Evolutionary conservation across 2,113 vertebrate species (phyloP).

Genomic region (Scophthalmus maximus): DNA sequence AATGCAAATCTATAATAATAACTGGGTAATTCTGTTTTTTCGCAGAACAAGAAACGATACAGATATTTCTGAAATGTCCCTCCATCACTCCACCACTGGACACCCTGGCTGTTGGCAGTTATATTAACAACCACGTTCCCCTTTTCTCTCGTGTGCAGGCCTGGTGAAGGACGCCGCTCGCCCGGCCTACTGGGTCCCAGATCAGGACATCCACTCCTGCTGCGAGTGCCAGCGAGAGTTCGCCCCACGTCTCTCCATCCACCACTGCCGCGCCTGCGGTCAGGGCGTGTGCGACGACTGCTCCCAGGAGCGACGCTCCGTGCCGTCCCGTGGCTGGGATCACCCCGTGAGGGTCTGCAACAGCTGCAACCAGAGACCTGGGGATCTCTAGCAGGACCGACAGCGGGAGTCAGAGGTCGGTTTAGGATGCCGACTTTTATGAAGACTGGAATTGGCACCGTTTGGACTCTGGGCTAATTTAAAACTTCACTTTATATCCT

Average conservation of each 20-base stretch:
- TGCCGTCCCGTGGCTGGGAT: conserved; percentile 97
- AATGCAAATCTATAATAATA: too few species aligned
- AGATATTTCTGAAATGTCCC: too few species aligned
- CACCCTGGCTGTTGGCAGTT: background rate
- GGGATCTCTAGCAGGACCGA: conserved; percentile 90
- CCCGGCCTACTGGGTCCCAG: conserved; percentile 97
- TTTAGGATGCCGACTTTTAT: background rate
- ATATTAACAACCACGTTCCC: background rate
- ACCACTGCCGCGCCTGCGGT: conserved; percentile 97
- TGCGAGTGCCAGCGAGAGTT: conserved; percentile 93
- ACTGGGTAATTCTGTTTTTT: too few species aligned
- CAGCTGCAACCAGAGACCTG: conserved; percentile 93
- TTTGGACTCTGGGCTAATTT: conserved; percentile 14
- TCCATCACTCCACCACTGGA: background rate
- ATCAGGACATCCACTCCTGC: conserved; percentile 95
- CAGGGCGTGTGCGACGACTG: conserved; percentile 97
- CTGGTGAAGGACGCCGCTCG: conserved; percentile 96
- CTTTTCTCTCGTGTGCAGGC: conserved; percentile 76
- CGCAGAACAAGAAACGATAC: too few species aligned
- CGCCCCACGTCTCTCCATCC: conserved; percentile 91
- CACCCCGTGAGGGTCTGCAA: conserved; percentile 96
- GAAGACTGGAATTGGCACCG: conserved; percentile 36
- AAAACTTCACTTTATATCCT: conserved; percentile 15
- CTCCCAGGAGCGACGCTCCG: conserved; percentile 90
- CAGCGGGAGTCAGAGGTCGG: rapidly evolving